A percentile compares a stretch with the other conserved stretches of the same genome.
These are phyloP conservation scores for Anneissia japonica DNA, from an alignment of 35 echinoderm and acorn worm genomes.

Conservation along the genomic window DNA sequence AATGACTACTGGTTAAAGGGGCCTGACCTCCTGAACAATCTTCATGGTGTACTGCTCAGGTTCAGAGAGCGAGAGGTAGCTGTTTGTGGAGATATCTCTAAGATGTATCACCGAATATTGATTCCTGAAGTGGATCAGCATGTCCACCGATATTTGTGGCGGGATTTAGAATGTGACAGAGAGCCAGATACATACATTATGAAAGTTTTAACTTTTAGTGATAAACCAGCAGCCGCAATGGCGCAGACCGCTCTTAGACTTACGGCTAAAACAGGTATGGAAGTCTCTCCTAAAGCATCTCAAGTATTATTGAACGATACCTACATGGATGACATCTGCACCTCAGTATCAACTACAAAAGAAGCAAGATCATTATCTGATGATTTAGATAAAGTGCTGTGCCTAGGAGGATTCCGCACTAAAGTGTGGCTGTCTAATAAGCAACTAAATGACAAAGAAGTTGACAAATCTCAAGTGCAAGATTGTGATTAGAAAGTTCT, in stretches of 20 bases:
- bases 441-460: neutral
- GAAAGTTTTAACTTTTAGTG: slow-evolving; percentile 26
- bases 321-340: neutral
- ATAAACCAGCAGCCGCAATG: slow-evolving; percentile 4
- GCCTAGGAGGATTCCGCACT: slow-evolving; percentile 44
- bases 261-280: neutral
- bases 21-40: neutral
- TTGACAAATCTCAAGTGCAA: too few species aligned
- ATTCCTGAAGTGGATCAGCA: slow-evolving; percentile 23
- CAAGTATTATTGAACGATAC: neutral
- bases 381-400: slow-evolving; percentile 18
- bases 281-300: neutral
- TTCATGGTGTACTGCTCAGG: slow-evolving; percentile 13
- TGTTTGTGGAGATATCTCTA: neutral
- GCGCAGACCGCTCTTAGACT: neutral
- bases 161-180: slow-evolving; percentile 1
- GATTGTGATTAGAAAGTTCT: slow-evolving; percentile 52
- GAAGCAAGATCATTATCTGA: neutral
- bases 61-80: slow-evolving; percentile 43
- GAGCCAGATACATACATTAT: slow-evolving; percentile 30
- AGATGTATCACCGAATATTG: neutral
- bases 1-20: neutral
- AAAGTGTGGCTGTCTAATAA: slow-evolving; percentile 48
- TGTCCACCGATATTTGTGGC: slow-evolving; percentile 40
- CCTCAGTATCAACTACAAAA: neutral